Evolutionary conservation across 2,797 vertebrate species (phyloP), one percentile per base, ranked within the genome.

Genomic region (Gymnocypris eckloni): DNA sequence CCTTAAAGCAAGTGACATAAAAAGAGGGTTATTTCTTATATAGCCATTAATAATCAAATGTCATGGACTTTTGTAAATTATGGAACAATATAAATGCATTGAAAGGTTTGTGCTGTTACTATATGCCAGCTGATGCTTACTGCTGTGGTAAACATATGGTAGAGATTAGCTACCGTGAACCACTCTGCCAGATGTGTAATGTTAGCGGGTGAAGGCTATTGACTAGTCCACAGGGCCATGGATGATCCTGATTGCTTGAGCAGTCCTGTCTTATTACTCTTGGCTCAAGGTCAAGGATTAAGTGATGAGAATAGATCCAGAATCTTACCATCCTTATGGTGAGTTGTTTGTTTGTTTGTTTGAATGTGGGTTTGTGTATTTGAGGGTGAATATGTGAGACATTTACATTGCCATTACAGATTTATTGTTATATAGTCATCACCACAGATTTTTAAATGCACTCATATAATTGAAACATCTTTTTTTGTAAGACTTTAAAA

Each of bases 121-220:
- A 59, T 79, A 37, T 71, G 56, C 67, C 77, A 79, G 73, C 56
- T 86, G 83, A 81, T 82, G 84, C 66, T 48, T 75, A 70, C 78
- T 33, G 67, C 72, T 78, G 82, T 76, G 59, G 54, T 86, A 86
- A 82, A 86, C 88, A 91, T 87, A 86, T 91, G 90, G 89, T 84
- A 86, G 25, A 69, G 83, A 90, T 90, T 89, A 89, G 88, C 90
- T 90, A 87, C 88, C 39, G 88, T 71, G 71, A 82, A 81, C 81
- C 79, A 11, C 79, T 86, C 52, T 61, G 50, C 81, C 87, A 90
- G 90, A 90, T 89, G 90, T 88, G 84, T 67, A 85, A 86, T 85
- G 41, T 79, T 79, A 64, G 67, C 10, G 5, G 54, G 28, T 56
- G 41, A 73, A 54, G 77, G 64, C 77, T 85, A 80, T 72, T 71